These are phyloP conservation scores for Florisuga fusca DNA, from an alignment of 2,797 vertebrate species.

Conservation along the genomic window DNA sequence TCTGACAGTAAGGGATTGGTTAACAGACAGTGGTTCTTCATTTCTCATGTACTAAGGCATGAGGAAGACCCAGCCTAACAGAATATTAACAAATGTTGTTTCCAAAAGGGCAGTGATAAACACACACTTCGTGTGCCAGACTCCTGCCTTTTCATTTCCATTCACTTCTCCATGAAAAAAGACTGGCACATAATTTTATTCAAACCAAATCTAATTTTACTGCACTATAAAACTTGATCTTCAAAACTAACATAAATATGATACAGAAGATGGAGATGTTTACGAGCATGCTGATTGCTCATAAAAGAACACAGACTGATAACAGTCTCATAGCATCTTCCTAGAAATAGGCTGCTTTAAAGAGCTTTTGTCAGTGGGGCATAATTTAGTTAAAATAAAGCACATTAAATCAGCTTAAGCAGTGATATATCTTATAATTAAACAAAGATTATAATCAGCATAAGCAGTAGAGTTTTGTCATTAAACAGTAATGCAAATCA, in stretches of 20 bases:
- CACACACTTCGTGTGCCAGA: neutral
- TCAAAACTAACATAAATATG: neutral
- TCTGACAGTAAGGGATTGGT: neutral
- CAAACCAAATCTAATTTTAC: neutral
- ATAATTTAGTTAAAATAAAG: conserved; percentile 29
- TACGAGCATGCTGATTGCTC: neutral
- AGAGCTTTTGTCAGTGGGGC: conserved; percentile 7
- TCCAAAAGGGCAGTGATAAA: conserved; percentile 24
- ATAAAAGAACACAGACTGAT: neutral
- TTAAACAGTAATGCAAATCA: conserved; percentile 43
- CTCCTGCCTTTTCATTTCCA: conserved; percentile 22
- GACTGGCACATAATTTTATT: neutral
- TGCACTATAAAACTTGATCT: neutral
- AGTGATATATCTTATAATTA: conserved; percentile 54
- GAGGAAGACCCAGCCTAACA: neutral
- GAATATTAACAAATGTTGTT: conserved; percentile 26
- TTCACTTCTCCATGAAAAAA: neutral
- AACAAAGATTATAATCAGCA: conserved; percentile 56
- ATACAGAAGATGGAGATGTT: neutral
- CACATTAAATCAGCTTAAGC: conserved; percentile 51
- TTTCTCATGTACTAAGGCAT: neutral
- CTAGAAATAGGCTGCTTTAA: neutral
- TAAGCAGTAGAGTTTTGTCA: conserved; percentile 24
- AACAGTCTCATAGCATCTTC: neutral
- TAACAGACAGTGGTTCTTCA: neutral